Evolutionary conservation across 2,797 vertebrate species (phyloP), one percentile per base, ranked within the genome.

Genomic region (Brachyalestes nurse): DNA sequence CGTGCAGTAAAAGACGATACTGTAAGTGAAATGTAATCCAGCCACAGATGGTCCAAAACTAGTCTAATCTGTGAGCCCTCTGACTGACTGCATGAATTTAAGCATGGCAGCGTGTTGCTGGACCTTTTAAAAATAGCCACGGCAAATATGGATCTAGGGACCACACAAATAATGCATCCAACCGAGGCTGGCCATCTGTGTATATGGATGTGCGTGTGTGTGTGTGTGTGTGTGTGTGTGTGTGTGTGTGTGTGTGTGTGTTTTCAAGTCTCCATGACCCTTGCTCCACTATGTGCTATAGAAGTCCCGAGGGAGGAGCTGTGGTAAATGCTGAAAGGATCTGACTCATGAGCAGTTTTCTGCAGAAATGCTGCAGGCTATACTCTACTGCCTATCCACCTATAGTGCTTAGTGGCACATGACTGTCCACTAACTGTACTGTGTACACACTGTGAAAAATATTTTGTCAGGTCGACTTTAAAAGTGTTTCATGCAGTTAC

Each of bases 11-110:
- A 83, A 75, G 69, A 53, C 23, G 67, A 80, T 81, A 71, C 78
- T 72, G 77, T 86, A 65, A 64, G 40, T 87, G 86, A 89, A 87
- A 87, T 53, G 14, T 61, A 80, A 86, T 82, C 74, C 47, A 58
- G 47, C 83, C 81, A 80, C 89, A 88, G 89, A 88, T 89, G 86
- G 86, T 80, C 77, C 81, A 87, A 79, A 75, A 87, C 82, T 79
- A 88, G 57, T 82, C 73, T 89, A 87, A 89, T 91, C 83, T 87
- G 77, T 88, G 85, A 88, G 83, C 78, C 84, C 83, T 90, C 86
- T 89, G 90, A 90, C 86, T 90, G 91, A 88, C 86, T 88, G 83
- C 87, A 85, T 89, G 90, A 82, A 87, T 83, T 88, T 86, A 86
- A 80, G 78, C 73, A 85, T 75, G 67, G 78, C 82, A 28, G 75